Base-by-base conservation (phyloP, 2,888 invertebrate genomes). In the Gortyna flavago region DNA sequence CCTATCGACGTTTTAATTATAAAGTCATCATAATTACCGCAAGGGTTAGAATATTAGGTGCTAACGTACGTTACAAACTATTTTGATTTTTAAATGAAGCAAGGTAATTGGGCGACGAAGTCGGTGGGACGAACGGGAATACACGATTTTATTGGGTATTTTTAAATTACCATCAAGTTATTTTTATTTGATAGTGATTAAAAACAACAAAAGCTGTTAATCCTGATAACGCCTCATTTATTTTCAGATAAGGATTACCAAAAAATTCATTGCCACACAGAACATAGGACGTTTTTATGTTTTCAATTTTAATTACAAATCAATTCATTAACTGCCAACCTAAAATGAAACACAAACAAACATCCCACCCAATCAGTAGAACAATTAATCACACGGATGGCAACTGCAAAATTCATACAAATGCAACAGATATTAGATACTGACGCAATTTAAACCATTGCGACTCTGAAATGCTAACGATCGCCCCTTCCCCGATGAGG, bases 1-100 rank as follows among this genome's bases (percentile, higher is more conserved):
- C 62, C 65, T 62, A 66, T 75, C 74, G 59, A 59, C 61, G 71
- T 76, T 83, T 83, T 77, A 85, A 77, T 77, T 85, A 77, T 68
- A 68, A 73, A 77, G 18, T 38, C 29, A 68, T 68, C 61, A 44
- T 69, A 66, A 77, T 62, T 73, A 71, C 64, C 51, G 57, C 18
- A 59, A 64, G 11, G 69, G 35, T 81, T 65, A 29, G n/a, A 32
- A 65, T 38, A 21, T 38, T 38, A 38, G 21, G n/a, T 41, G 64
- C 9, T 13, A 8, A 32, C 1, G 2, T 38, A 65, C 32, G 32
- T 21, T 57, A 38, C 38, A n/a, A 38, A 48, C 38, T 21, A 38
- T 66, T 65, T 51, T 16, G 8, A 9, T 48, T 41, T 51, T 9
- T 29, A 62, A 65, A 76, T 76, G 18, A 29, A 62, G 29, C n/a